A percentile compares a stretch with the other conserved stretches of the same genome.
These are phyloP conservation scores for Philopotamus ludificatus DNA, from an alignment of 1,140 invertebrate genomes.

Conservation along the genomic window DNA sequence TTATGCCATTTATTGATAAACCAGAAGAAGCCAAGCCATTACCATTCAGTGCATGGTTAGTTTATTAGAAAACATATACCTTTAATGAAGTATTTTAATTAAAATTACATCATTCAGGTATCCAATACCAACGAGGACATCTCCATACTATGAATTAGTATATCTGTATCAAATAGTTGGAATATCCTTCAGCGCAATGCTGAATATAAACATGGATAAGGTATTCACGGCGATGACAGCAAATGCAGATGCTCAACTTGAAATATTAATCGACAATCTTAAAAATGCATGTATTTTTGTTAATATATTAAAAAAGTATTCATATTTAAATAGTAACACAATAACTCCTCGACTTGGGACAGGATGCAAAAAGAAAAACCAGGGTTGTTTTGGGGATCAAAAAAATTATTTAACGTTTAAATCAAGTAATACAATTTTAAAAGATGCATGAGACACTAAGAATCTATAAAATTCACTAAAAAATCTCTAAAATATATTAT, in stretches of 20 bases:
- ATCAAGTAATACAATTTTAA: too few species aligned
- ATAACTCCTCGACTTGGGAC: too few species aligned
- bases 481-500: too few species aligned
- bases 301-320: too few species aligned
- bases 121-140: conserved; percentile 27
- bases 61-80: conserved; percentile 5
- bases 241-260: conserved; percentile 41
- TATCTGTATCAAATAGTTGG: conserved; percentile 39
- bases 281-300: conserved; percentile 35
- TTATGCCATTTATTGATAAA: conserved; percentile 34
- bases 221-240: conserved; percentile 42
- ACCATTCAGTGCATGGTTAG: conserved; percentile 39
- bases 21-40: conserved; percentile 24
- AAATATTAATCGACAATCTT: conserved; percentile 43
- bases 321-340: too few species aligned
- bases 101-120: conserved; percentile 30
- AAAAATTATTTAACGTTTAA: too few species aligned
- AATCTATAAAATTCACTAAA: too few species aligned
- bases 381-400: too few species aligned
- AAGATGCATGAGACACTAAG: too few species aligned
- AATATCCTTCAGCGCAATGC: conserved; percentile 41
- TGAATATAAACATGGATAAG: conserved; percentile 44
- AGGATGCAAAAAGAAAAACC: too few species aligned
- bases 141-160: conserved; percentile 37
- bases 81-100: conserved; percentile 1